Evolutionary conservation across 23 tunicate species (phyloP), one percentile per base, ranked within the genome.

Genomic region (Botrylloides violaceus): DNA sequence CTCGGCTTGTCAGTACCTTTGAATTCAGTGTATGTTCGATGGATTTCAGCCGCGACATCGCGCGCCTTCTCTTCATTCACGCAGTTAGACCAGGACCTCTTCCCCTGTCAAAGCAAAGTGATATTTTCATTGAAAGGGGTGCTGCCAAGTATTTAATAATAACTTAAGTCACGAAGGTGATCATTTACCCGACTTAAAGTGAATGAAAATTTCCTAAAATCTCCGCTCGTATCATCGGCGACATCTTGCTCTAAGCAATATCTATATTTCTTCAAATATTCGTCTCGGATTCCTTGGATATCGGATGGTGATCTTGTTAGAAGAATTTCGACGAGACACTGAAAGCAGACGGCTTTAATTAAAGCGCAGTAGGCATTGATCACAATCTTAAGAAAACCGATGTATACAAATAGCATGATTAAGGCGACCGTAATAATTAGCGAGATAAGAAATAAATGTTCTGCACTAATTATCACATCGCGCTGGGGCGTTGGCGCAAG

Each of bases 171-270:
- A n/a, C n/a, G n/a, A n/a, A n/a, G n/a, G n/a, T n/a, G n/a, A n/a
- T 7, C 47, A 70, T 71, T 76, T 59, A 86, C 94, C 50, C 94
- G 58, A 58, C 94, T 65, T n/a, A 86, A 72, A 26, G 94, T 61
- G 53, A 35, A 80, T 35, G 84, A 77, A 66, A 80, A 61, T 61
- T 86, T 86, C 49, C 94, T 48, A 57, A 86, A 86, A 53, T 86
- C 85, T 29, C 94, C 94, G 58, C 94, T 86, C 4, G 94, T 86
- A 56, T 86, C 94, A 29, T 86, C 83, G 20, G 94, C 94, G 6
- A 86, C 85, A 37, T 86, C 94, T 12, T 75, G 78, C 57, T 86
- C 94, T 32, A 86, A 63, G 23, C 71, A 50, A 4, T 66, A 39
- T 32, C 72, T 47, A 58, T 72, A 86, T 65, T 66, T 86, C 7